Base-by-base conservation (phyloP, 2,113 vertebrate genomes). In the Scortum barcoo region DNA sequence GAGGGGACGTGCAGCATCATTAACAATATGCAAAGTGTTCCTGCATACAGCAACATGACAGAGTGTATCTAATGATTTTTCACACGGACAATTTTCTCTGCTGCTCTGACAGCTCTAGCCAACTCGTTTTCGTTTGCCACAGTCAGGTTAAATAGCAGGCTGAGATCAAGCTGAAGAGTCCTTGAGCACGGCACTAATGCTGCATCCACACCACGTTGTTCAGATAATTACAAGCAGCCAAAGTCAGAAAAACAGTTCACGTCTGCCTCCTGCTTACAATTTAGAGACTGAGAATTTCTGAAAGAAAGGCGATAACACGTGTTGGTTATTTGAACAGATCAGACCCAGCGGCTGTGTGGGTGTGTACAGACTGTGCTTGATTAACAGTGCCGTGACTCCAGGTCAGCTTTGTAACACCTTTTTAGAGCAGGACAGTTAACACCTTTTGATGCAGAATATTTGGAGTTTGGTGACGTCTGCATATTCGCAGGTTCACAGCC, bases 71-170 rank as follows among this genome's bases (percentile, higher is more conserved):
- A 3, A 33, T 16, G 11, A 48, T 33, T 11, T 70, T 24, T 71
- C 33, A 40, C 2, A 0, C 1, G 0, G 3, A 51, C 46, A 36
- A 24, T 38, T 38, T 14, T 69, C 17, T 48, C 0, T 0, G 24
- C 38, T 56, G 33, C 42, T 44, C 11, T 4, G 38, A 44, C 68
- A 54, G 46, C 24, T 60, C 3, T 38, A 38, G 54, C 17, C 3
- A 38, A 20, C 3, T 10, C 19, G 6, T 50, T 63, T 63, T 30
- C 54, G 26, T 33, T 24, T 73, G 40, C 19, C 46, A 38, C 16
- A 19, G 20, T 46, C 60, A 48, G 50, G 26, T 36, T 33, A n/a
- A 51, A 38, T 7, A 22, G 2, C 44, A 38, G 40, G 17, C 42
- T 48, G 51, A 17, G 48, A 48, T 38, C 10, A 60, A 16, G 30